Evolutionary conservation across 2,113 vertebrate genomes (phyloP).

Genomic region (Aegypius monachus): DNA sequence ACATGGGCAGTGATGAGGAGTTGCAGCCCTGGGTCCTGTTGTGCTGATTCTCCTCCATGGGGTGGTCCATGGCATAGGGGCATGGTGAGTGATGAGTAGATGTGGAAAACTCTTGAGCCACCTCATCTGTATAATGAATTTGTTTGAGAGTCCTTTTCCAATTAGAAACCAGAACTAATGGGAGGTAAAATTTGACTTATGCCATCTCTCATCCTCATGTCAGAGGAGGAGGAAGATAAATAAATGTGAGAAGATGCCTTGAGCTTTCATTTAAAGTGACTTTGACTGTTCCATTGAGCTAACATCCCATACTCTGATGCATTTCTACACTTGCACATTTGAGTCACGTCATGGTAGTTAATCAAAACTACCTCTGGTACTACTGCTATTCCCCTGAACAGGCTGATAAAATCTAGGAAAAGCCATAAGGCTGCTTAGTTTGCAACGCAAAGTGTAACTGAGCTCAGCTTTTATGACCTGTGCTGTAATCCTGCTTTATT

Average conservation of each 20-base stretch:
- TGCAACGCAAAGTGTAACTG: background rate
- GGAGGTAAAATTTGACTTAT: background rate
- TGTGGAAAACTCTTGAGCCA: background rate
- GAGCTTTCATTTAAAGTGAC: background rate
- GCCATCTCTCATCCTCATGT: background rate
- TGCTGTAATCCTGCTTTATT: background rate
- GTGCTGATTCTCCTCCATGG: fast-evolving
- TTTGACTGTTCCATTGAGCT: background rate
- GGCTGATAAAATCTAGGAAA: background rate
- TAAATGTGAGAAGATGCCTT: background rate
- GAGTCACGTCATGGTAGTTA: background rate
- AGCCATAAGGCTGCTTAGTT: background rate
- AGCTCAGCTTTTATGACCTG: background rate
- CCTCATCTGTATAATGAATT: background rate
- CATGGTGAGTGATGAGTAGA: background rate
- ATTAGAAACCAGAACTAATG: background rate
- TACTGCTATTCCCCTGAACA: background rate
- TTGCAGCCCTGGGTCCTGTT: background rate
- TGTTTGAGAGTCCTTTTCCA: background rate
- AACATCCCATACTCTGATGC: background rate
- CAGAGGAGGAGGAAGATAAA: background rate
- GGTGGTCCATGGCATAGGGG: background rate
- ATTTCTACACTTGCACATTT: background rate
- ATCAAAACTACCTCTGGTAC: background rate
- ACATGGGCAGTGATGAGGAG: background rate